Base-by-base conservation (phyloP, 2,888 invertebrate species). In the Saturnia pavonia region DNA sequence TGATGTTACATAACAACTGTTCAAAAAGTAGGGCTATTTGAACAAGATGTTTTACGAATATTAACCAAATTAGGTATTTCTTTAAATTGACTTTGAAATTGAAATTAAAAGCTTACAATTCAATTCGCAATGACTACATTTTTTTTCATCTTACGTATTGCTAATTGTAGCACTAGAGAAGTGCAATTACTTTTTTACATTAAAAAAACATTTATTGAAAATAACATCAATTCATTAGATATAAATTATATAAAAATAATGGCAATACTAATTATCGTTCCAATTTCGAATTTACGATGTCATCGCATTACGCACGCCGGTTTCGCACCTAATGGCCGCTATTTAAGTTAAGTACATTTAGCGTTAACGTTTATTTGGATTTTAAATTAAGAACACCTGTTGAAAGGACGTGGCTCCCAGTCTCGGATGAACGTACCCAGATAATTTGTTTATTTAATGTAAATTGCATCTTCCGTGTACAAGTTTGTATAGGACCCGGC, bases 311-410 rank as follows among this genome's bases (percentile, higher is more conserved):
- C 72, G 74, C 76, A 74, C 77, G 74, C 75, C 72, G 72, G 74
- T 76, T 77, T 76, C 77, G 78, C 76, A 73, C 72, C 78, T 85
- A 89, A 88, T 82, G 85, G 81, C 78, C 66, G 72, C 74, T 81
- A 82, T 86, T 88, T 84, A 76, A 77, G 75, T 77, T 77, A 78
- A 79, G 83, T 83, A 83, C 84, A 79, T 78, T 76, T 76, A 74
- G 75, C 79, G 80, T 85, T 84, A 86, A 78, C 84, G 82, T 86
- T 87, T 88, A 88, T 91, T 91, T 89, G 86, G 86, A 87, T 87
- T 87, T 81, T 84, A 87, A 91, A 91, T 91, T 88, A 88, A 84
- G 82, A 82, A 84, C 91, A 91, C 91, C 91, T 91, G 91, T 91
- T 91, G 90, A 82, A 75, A 78, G 75, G 74, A 76, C 77, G 34